phyloP scores from a whole-genome alignment of 2,113 vertebrate species.

The Onychostoma macrolepis region DNA sequence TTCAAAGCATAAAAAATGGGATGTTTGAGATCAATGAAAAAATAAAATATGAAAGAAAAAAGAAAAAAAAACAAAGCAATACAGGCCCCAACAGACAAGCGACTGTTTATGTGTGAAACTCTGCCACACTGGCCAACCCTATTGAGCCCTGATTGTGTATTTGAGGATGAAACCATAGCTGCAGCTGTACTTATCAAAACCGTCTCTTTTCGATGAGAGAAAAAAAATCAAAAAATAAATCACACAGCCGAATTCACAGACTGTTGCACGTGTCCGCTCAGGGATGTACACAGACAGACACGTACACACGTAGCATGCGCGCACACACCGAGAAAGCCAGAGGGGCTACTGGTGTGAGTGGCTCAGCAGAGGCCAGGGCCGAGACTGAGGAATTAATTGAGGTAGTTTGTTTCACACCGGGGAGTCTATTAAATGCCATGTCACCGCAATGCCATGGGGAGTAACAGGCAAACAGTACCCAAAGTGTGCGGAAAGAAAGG shows the following conservation, averaged over 20 bases:
- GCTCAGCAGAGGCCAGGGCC: constrained; percentile 72
- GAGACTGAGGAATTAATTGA: constrained; percentile 78
- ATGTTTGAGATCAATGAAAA: background rate
- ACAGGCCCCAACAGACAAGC: background rate
- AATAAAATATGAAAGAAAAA: no score
- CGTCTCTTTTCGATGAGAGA: background rate
- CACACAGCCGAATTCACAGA: background rate
- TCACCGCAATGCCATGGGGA: constrained; percentile 75
- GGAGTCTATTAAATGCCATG: constrained; percentile 82
- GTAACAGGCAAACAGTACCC: constrained; percentile 69
- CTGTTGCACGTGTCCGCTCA: background rate
- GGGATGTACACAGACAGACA: constrained; percentile 33
- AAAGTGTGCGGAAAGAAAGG: constrained; percentile 55
- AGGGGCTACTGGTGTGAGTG: constrained; percentile 63
- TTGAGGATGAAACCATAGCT: constrained; percentile 29
- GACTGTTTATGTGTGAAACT: background rate
- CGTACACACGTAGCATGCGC: constrained; percentile 37
- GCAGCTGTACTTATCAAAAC: constrained; percentile 23
- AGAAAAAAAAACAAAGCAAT: background rate
- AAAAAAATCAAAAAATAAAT: background rate
- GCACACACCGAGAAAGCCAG: constrained; percentile 53
- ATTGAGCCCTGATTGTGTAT: background rate
- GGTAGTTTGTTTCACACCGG: constrained; percentile 80
- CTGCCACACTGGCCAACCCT: background rate
- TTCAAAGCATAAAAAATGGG: background rate